A percentile compares a stretch with the other conserved stretches of the same genome.
Conservation (phyloP, 2,113 vertebrate genomes). For the Parus major region DNA sequence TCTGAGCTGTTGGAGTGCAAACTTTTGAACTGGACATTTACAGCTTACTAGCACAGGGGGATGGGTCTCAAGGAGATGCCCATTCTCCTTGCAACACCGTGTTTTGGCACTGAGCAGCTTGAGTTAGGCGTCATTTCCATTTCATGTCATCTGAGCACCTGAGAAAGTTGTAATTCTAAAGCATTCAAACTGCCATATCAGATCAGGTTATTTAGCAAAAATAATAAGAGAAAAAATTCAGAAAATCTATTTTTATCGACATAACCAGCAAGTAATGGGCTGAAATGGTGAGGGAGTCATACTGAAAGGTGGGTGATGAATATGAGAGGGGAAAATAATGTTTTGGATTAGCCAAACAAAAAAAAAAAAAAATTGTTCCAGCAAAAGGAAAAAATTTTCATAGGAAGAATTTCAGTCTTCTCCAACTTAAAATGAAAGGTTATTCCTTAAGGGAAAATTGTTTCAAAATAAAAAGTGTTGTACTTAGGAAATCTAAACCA, state of each 20-base stretch:
- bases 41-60: background rate
- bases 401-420: background rate
- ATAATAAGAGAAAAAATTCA: background rate
- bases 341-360: background rate
- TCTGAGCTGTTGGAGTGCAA: background rate
- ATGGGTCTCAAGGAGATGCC: background rate
- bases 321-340: background rate
- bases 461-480: slow-evolving; percentile 1
- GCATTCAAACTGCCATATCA: background rate
- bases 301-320: background rate
- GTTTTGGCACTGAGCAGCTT: background rate
- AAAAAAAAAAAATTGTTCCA: background rate
- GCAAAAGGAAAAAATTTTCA: background rate
- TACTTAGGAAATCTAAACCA: slow-evolving; percentile 1
- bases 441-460: background rate
- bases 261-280: background rate
- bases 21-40: background rate
- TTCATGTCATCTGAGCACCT: background rate
- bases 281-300: background rate
- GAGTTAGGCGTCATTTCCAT: background rate
- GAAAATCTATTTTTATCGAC: background rate
- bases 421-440: slow-evolving; percentile 3
- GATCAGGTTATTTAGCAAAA: background rate
- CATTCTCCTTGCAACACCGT: background rate
- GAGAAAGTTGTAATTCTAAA: background rate